A percentile compares a stretch with the other conserved stretches of the same genome.
These are phyloP conservation scores for Pholis gunnellus DNA, from an alignment of 2,113 vertebrate species.

Conservation along the genomic window DNA sequence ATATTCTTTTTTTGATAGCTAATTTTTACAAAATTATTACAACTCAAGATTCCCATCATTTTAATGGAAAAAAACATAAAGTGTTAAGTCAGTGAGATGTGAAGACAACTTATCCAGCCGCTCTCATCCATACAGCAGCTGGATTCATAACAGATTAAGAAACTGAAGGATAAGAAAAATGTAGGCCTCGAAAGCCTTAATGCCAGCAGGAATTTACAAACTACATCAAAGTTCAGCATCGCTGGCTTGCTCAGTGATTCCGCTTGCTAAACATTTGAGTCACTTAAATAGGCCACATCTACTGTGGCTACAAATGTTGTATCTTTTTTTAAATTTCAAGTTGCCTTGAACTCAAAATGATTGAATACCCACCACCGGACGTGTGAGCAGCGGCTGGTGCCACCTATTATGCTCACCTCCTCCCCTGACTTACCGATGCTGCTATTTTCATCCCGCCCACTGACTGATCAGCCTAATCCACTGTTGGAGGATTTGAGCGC, in stretches of 20 bases:
- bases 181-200: conserved; percentile 6
- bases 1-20: neutral
- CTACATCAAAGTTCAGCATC: conserved; percentile 39
- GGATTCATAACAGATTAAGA: conserved; percentile 33
- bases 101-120: neutral
- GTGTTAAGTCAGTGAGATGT: neutral
- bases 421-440: conserved; percentile 30
- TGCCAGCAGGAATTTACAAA: conserved; percentile 26
- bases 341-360: conserved; percentile 9
- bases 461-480: conserved; percentile 76
- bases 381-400: conserved; percentile 11
- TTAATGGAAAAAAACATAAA: neutral
- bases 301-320: neutral
- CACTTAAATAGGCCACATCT: conserved; percentile 27
- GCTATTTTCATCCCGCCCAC: conserved; percentile 73
- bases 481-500: conserved; percentile 72
- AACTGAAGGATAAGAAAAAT: conserved; percentile 32
- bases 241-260: conserved; percentile 7
- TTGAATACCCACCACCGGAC: neutral
- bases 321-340: conserved; percentile 15
- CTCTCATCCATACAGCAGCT: neutral
- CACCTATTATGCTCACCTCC: conserved; percentile 46
- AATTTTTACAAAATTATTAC: neutral
- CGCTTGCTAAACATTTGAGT: conserved; percentile 39
- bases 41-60: neutral